These are phyloP conservation scores for Marasmarcha lunaedactyla DNA, from an alignment of 2,888 invertebrate species.

Conservation along the genomic window DNA sequence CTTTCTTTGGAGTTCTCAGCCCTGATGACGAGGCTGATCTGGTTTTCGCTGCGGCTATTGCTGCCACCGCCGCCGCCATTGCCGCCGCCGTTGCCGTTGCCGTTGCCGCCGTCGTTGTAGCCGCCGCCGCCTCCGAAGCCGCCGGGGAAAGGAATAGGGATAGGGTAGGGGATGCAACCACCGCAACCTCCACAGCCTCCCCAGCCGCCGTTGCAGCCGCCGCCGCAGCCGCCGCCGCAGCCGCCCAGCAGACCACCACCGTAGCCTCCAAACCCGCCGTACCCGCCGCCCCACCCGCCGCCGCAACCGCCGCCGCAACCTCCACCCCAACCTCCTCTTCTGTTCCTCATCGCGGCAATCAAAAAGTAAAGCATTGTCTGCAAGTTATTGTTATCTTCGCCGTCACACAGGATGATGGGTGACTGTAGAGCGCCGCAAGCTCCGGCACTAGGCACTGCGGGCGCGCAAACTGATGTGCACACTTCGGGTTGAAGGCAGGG, in stretches of 20 bases:
- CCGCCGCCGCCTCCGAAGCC: neutral
- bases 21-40: slow-evolving; percentile 18
- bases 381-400: slow-evolving; percentile 22
- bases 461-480: neutral
- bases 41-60: slow-evolving; percentile 12
- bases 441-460: neutral
- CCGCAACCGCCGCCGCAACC: slow-evolving; percentile 11
- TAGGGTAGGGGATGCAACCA: slow-evolving; percentile 26
- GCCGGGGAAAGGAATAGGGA: slow-evolving; percentile 29
- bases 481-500: too few relatives aligned
- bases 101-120: neutral
- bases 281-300: slow-evolving; percentile 4
- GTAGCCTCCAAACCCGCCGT: slow-evolving; percentile 9
- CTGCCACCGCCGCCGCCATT: slow-evolving; percentile 16
- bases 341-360: slow-evolving; percentile 31
- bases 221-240: neutral
- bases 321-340: slow-evolving; percentile 13
- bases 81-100: slow-evolving; percentile 5
- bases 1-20: too few relatives aligned
- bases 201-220: neutral
- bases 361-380: slow-evolving; percentile 30
- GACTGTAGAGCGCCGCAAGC: slow-evolving; percentile 18
- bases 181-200: slow-evolving; percentile 16
- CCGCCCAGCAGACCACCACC: neutral
- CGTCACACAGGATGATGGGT: slow-evolving; percentile 24